Evolutionary conservation across 2,888 invertebrate species (phyloP).

Genomic region (Perizoma flavofasciatum): DNA sequence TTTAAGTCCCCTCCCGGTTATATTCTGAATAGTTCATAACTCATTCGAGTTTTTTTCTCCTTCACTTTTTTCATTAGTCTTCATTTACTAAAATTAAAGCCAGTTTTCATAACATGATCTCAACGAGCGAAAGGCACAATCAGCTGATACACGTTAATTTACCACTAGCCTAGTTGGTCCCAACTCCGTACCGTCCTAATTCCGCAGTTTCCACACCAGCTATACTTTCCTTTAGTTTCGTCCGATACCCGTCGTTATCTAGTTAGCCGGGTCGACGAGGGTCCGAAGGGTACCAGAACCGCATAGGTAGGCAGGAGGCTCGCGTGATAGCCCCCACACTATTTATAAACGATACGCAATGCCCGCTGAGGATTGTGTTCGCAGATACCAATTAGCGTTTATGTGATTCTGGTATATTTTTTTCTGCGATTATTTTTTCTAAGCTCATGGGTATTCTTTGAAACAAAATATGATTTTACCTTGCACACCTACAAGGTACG

Average conservation of each 20-base stretch:
- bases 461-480: neutral
- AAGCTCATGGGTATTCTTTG: slow-evolving; percentile 24
- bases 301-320: slow-evolving; percentile 52
- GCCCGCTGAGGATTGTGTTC: slow-evolving; percentile 71
- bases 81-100: too few species aligned
- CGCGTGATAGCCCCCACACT: slow-evolving; percentile 65
- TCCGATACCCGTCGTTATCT: slow-evolving; percentile 79
- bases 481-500: neutral
- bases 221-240: slow-evolving; percentile 81
- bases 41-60: too few species aligned
- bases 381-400: slow-evolving; percentile 72
- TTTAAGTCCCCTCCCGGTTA: too few species aligned
- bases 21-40: too few species aligned
- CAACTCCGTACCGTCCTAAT: slow-evolving; percentile 49
- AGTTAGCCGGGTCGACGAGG: slow-evolving; percentile 82
- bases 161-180: slow-evolving; percentile 32
- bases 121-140: slow-evolving; percentile 22
- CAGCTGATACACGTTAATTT: slow-evolving; percentile 66
- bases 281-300: slow-evolving; percentile 59
- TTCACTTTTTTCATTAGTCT: too few species aligned
- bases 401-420: slow-evolving; percentile 61
- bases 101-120: slow-evolving; percentile 8
- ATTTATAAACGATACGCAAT: slow-evolving; percentile 66
- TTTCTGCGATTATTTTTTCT: slow-evolving; percentile 33
- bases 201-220: slow-evolving; percentile 71